Evolutionary conservation across 2,888 invertebrate genomes (phyloP).

Genomic region (Syritta pipiens): DNA sequence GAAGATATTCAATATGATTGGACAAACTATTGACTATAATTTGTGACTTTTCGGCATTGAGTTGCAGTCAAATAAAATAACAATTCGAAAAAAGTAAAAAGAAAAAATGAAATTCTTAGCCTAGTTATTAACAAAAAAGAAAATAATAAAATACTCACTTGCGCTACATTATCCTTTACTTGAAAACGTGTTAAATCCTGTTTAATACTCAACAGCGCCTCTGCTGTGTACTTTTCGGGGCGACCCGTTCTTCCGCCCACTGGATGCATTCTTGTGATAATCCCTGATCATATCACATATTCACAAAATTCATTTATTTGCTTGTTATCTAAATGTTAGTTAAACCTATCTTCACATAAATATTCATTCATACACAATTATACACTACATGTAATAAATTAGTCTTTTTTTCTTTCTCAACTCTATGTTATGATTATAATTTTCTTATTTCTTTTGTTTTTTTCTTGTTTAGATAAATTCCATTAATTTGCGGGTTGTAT

Average conservation of each 20-base stretch:
- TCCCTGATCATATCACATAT: conserved; percentile 79
- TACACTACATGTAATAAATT: conserved; percentile 44
- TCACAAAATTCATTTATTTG: conserved; percentile 59
- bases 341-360: conserved; percentile 49
- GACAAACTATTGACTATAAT: too few species aligned
- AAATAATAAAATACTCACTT: conserved; percentile 72
- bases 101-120: neutral
- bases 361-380: conserved; percentile 46
- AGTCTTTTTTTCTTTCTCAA: conserved; percentile 29
- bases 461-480: conserved; percentile 36
- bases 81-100: neutral
- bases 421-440: neutral
- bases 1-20: too few species aligned
- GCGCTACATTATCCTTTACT: conserved; percentile 79
- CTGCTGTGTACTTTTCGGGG: conserved; percentile 79
- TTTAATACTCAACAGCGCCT: conserved; percentile 79
- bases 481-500: conserved; percentile 44
- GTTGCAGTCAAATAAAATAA: neutral
- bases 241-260: conserved; percentile 80
- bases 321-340: conserved; percentile 24
- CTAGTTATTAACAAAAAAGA: neutral
- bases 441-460: neutral
- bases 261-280: conserved; percentile 79
- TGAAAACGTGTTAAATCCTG: conserved; percentile 79
- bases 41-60: neutral